Evolutionary conservation across 2,888 invertebrate species (phyloP).

Genomic region (Pseudoips prasinana): DNA sequence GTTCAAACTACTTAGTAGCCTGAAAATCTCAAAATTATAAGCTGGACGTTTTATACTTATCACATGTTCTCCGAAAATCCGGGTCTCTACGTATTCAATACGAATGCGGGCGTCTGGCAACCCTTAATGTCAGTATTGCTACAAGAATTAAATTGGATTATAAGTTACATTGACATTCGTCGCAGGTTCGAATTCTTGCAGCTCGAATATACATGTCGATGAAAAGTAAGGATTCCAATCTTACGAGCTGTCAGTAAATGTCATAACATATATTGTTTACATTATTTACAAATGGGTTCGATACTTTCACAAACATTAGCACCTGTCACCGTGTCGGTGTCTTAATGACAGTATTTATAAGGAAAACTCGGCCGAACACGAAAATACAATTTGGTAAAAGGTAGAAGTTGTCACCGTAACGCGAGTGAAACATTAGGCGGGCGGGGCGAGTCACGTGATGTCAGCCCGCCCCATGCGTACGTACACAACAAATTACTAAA

Average conservation of each 20-base stretch:
- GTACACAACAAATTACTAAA: slow-evolving; percentile 53
- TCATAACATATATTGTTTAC: slow-evolving; percentile 62
- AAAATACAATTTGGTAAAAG: slow-evolving; percentile 81
- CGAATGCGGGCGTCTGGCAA: no score
- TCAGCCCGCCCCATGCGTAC: slow-evolving; percentile 43
- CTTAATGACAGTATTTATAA: slow-evolving; percentile 82
- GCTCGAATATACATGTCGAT: neutral
- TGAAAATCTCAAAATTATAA: no score
- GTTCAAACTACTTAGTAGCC: no score
- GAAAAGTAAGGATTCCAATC: slow-evolving; percentile 34
- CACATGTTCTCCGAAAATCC: no score
- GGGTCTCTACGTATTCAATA: no score
- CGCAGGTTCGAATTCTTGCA: no score
- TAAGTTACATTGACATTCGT: no score
- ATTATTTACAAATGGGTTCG: slow-evolving; percentile 62
- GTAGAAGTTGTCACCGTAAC: slow-evolving; percentile 77
- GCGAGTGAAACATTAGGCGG: slow-evolving; percentile 74
- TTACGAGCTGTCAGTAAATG: slow-evolving; percentile 40
- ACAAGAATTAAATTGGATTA: no score
- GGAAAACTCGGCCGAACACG: slow-evolving; percentile 78
- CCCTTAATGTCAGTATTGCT: no score
- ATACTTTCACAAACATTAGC: slow-evolving; percentile 72
- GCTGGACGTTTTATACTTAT: no score
- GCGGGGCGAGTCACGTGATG: slow-evolving; percentile 51
- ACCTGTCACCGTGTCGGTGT: slow-evolving; percentile 72